These are phyloP conservation scores for Xanthorhoe spadicearia DNA, from an alignment of 2,888 invertebrate species.

Conservation along the genomic window DNA sequence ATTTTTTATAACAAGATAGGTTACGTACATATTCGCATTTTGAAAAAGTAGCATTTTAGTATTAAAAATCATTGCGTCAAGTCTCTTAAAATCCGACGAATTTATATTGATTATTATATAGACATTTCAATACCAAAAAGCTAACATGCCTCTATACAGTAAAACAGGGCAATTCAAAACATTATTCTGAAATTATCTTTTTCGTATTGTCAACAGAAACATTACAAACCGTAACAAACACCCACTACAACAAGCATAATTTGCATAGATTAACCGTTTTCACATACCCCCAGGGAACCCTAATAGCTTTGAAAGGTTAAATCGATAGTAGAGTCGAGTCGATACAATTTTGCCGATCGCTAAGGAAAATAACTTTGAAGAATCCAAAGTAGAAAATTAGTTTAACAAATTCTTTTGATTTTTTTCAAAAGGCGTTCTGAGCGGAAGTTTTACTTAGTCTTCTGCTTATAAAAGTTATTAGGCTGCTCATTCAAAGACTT, in stretches of 20 bases:
- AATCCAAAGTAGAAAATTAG: constrained; percentile 40
- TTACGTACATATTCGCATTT: too few relatives aligned
- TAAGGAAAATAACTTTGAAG: constrained; percentile 44
- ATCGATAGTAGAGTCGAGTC: constrained; percentile 65
- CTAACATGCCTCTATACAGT: not conserved
- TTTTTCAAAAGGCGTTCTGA: constrained; percentile 32
- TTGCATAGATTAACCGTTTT: constrained; percentile 35
- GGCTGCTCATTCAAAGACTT: too few relatives aligned
- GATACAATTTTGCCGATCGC: constrained; percentile 61
- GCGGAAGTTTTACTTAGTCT: constrained; percentile 9
- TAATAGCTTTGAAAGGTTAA: constrained; percentile 56
- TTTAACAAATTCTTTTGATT: constrained; percentile 34
- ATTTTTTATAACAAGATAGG: too few relatives aligned
- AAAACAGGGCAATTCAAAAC: not conserved
- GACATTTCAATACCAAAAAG: not conserved
- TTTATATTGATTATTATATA: too few relatives aligned
- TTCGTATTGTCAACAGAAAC: constrained; percentile 10
- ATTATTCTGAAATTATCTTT: not conserved
- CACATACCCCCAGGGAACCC: constrained; percentile 49
- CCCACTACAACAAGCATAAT: constrained; percentile 24
- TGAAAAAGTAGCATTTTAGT: too few relatives aligned
- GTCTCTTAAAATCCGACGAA: too few relatives aligned
- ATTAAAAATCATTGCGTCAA: too few relatives aligned
- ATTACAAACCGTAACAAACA: constrained; percentile 11
- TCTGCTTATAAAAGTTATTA: not conserved